Base-by-base conservation (phyloP, 2,113 vertebrate genomes). In the Micromys minutus region DNA sequence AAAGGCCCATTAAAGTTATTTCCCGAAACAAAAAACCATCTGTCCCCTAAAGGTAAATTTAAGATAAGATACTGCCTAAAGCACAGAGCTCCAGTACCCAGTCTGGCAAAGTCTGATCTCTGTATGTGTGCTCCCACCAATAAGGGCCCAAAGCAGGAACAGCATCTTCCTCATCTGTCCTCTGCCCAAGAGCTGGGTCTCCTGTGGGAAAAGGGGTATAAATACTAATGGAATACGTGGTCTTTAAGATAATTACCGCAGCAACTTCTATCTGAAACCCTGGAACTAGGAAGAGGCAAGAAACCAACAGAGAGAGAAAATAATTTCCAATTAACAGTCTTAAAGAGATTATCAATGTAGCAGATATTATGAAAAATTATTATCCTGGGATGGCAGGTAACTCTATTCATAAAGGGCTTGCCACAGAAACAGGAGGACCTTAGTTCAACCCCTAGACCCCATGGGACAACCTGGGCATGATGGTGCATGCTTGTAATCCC, bases 21-120 rank as follows among this genome's bases (percentile, higher is more conserved):
- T 87, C 94, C 89, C 57, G 50, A 94, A 75, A 95, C 94, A 92
- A 92, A 95, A 95, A 90, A 13, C 89, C 36, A 1, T 9, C 31
- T 24, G 87, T 87, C 71, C 63, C 52, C 55, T 13, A 2, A 57
- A 94, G 90, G 81, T 74, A 71, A 59, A 42, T 17, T 17, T 36
- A 10, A 55, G 24, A 89, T 31, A 10, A 55, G 24, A 85, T 34
- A 10, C 84, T 31, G 19, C 57, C 22, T 11, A 65, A 22, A 0
- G 31, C 31, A 2, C 63, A 4, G 26, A 2, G 19, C 7, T n/a
- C 47, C 36, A 36, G 83, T 45, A 0, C 1, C 15, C 0, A 1
- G 1, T 39, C 12, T 12, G 7, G 36, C 11, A 17, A 29, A 36
- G 16, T 10, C 59, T 39, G 31, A 12, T 47, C 31, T 42, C 21